These are phyloP conservation scores for Acanthurus lineatus DNA, from an alignment of 2,797 vertebrate genomes.

Conservation along the genomic window DNA sequence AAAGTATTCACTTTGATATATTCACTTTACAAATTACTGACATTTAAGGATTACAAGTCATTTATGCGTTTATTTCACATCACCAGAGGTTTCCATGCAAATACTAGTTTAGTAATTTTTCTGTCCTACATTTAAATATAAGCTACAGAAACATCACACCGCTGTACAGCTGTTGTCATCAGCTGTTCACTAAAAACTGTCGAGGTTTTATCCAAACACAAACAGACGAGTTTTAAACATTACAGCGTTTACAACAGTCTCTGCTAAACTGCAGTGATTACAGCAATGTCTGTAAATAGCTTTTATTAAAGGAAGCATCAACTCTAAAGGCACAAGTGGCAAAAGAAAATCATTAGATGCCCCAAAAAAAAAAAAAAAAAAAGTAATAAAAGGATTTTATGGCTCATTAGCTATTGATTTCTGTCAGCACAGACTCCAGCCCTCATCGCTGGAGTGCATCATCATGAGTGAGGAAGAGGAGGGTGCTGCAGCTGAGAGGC, in stretches of 20 bases:
- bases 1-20: too few species aligned
- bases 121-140: too few species aligned
- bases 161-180: background rate
- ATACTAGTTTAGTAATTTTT: too few species aligned
- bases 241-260: background rate
- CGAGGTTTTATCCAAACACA: background rate
- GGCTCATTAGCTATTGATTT: conserved; percentile 61
- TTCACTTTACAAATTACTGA: too few species aligned
- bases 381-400: conserved; percentile 47
- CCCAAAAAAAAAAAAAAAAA: background rate
- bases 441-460: background rate
- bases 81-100: too few species aligned
- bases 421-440: conserved; percentile 7
- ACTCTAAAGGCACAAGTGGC: background rate
- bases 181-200: background rate
- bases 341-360: conserved; percentile 35
- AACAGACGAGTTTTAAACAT: background rate
- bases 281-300: conserved; percentile 8
- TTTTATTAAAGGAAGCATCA: background rate
- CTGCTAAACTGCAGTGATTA: conserved; percentile 20
- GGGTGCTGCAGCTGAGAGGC: background rate
- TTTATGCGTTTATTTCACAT: too few species aligned
- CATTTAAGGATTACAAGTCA: too few species aligned
- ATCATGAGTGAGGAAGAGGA: conserved; percentile 3
- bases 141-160: too few species aligned